Evolutionary conservation across 2,888 invertebrate species (phyloP), one percentile per base, ranked within the genome.

Genomic region (Clunio marinus): DNA sequence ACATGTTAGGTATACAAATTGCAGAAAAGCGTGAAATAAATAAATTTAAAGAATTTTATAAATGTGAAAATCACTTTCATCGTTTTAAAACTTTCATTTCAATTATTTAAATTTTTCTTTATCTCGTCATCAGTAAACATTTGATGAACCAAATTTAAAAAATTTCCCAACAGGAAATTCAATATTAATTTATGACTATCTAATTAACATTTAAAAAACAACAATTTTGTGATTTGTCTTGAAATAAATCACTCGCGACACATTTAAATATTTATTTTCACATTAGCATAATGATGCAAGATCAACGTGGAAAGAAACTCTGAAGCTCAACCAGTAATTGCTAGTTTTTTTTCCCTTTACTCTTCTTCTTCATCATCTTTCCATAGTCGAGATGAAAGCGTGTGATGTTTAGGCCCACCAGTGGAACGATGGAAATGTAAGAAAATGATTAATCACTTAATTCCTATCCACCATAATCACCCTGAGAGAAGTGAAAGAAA

Each of bases 191-290:
- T 25, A 63, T 63, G 28, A 5, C 32, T 10, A 32, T 32, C 27
- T 63, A 63, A 63, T 63, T 63, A 63, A 28, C 63, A 57, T 57
- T 57, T 32, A 35, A 60, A 60, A 60, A 46, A 63, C 28, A 46
- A 15, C 25, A 45, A 63, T 27, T 45, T 63, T 27, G 63, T 27
- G 45, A 63, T 63, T 28, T 63, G 45, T 46, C 45, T 46, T 28
- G 25, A 20, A 35, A 63, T 63, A 63, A 63, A 63, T 63, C 35
- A 60, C 58, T 51, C 32, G 35, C 27, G 32, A 41, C 22, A 17
- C 63, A 37, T 60, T 63, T 45, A 46, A 63, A 63, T 60, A 27
- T 63, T 24, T 63, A 35, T 63, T 37, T 46, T 46, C 45, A 27
- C 45, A 63, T 63, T 60, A 41, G 37, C 60, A 63, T 63, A 63